Evolutionary conservation across 2,113 vertebrate species (phyloP).

Genomic region (Hiodon tergisus): DNA sequence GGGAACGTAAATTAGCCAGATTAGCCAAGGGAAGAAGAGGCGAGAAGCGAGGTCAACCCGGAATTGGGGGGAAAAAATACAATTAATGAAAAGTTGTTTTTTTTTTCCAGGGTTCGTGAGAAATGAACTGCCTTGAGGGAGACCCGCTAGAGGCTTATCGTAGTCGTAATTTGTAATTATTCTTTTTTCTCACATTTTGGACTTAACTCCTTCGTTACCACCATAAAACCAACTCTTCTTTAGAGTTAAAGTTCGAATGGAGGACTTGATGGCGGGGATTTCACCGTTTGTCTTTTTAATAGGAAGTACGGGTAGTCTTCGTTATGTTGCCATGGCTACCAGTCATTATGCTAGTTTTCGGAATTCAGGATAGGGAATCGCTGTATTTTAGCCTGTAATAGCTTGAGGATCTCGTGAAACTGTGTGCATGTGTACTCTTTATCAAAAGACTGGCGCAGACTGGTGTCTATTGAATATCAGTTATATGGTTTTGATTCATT

Average conservation of each 20-base stretch:
- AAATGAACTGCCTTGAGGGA: not conserved
- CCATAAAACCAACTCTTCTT: conserved; percentile 17
- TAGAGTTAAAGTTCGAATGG: conserved; percentile 23
- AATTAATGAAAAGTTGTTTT: conserved; percentile 18
- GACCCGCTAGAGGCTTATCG: not conserved
- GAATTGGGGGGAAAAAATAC: conserved; percentile 8
- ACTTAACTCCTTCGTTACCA: no score
- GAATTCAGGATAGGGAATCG: conserved; percentile 22
- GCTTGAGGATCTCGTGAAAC: not conserved
- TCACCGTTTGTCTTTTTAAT: conserved; percentile 38
- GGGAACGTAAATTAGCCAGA: conserved; percentile 26
- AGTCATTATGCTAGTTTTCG: conserved; percentile 28
- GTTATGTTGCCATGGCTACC: conserved; percentile 44
- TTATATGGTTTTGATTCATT: not conserved
- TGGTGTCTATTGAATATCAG: not conserved
- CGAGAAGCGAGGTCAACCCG: conserved; percentile 25
- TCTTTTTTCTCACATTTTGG: no score
- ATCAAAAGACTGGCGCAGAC: not conserved
- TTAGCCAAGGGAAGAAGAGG: conserved; percentile 13
- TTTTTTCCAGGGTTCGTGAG: not conserved
- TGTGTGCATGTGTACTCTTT: not conserved
- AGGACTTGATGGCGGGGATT: conserved; percentile 33
- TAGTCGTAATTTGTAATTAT: not conserved
- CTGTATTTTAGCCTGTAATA: not conserved
- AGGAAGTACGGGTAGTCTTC: not conserved